Percentiles rank a stretch among this genome's conserved stretches.
Conservation (phyloP, 2,888 invertebrate species). For the Sphaerophoria rueppellii region DNA sequence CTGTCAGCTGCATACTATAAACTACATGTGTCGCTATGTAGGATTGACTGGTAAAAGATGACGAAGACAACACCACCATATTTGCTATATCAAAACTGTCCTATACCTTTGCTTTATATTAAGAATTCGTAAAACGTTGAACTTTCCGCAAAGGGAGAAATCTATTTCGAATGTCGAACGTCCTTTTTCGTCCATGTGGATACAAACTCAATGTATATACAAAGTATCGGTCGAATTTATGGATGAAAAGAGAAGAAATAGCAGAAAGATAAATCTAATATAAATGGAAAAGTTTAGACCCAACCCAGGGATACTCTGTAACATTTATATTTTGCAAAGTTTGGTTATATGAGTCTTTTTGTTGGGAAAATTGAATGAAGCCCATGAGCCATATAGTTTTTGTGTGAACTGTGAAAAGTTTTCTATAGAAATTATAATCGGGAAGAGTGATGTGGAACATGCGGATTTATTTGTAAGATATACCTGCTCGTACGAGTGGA, state of each 20-base stretch:
- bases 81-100: background rate
- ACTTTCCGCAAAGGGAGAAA: slow-evolving; percentile 30
- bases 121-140: slow-evolving; percentile 18
- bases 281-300: slow-evolving; percentile 61
- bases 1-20: slow-evolving; percentile 4
- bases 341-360: slow-evolving; percentile 15
- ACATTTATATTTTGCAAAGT: slow-evolving; percentile 60
- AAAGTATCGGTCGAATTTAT: slow-evolving; percentile 35
- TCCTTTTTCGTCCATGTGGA: too few species aligned
- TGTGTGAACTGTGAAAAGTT: slow-evolving; percentile 36
- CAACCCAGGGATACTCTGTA: slow-evolving; percentile 33
- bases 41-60: background rate
- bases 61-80: slow-evolving; percentile 10
- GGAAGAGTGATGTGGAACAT: slow-evolving; percentile 43
- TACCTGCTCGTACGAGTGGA: too few species aligned
- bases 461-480: background rate
- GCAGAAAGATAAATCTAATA: slow-evolving; percentile 60
- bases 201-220: too few species aligned
- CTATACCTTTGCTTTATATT: background rate
- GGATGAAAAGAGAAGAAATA: slow-evolving; percentile 36
- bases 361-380: slow-evolving; percentile 24
- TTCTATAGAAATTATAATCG: slow-evolving; percentile 43
- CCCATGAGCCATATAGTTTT: slow-evolving; percentile 26
- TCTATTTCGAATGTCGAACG: slow-evolving; percentile 1
- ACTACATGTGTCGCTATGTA: slow-evolving; percentile 7